Conservation (phyloP, 2,888 invertebrate genomes). For the Nycteola revayana region DNA sequence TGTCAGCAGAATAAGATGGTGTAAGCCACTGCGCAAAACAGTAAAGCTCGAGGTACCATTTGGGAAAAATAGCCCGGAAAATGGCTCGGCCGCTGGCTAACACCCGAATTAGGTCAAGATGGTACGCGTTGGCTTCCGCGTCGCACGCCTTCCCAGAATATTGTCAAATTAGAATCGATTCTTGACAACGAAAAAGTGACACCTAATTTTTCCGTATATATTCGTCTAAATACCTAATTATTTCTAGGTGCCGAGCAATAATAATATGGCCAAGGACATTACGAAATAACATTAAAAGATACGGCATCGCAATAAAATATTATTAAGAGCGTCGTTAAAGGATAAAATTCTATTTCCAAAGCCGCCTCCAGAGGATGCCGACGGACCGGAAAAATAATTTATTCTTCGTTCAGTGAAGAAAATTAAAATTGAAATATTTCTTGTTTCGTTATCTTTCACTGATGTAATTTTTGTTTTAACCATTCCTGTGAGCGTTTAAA, state of each 20-base stretch:
- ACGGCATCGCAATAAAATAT: constrained; percentile 33
- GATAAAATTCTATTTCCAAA: constrained; percentile 48
- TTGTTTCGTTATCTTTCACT: constrained; percentile 26
- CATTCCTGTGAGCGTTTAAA: background rate
- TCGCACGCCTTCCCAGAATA: constrained; percentile 47
- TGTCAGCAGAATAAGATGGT: constrained; percentile 53
- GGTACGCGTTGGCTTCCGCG: constrained; percentile 40
- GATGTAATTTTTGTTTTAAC: constrained; percentile 20
- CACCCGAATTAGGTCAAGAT: constrained; percentile 63
- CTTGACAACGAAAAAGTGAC: constrained; percentile 13
- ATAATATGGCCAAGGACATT: constrained; percentile 14
- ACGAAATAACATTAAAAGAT: constrained; percentile 31
- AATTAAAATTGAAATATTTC: constrained; percentile 48
- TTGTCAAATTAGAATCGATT: constrained; percentile 47
- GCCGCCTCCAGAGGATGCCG: constrained; percentile 34
- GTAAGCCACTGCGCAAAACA: constrained; percentile 45
- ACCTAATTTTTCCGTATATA: constrained; percentile 15
- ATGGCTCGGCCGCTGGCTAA: constrained; percentile 45
- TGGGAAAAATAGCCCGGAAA: constrained; percentile 59
- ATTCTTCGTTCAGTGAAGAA: constrained; percentile 40
- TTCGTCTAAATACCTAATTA: constrained; percentile 17
- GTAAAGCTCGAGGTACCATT: constrained; percentile 45
- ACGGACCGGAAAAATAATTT: constrained; percentile 47
- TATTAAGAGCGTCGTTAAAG: constrained; percentile 40
- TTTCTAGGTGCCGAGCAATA: constrained; percentile 7